phyloP scores from a whole-genome alignment of 2,797 vertebrate species.

The Silurus aristotelis region DNA sequence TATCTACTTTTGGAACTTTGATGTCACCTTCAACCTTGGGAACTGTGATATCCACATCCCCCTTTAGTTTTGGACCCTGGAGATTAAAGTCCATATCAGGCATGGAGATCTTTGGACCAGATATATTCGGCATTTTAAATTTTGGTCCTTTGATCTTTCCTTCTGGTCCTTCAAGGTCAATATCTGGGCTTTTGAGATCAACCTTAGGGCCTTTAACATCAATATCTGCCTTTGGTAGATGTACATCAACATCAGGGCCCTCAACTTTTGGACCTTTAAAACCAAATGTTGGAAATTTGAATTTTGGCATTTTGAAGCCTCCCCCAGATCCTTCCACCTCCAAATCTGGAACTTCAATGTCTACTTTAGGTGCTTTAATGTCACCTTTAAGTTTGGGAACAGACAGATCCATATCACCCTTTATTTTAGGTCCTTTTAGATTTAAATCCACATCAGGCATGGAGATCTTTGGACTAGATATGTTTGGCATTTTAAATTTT shows the following conservation, averaged over 20 bases:
- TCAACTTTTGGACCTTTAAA: no score
- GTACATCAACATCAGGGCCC: no score
- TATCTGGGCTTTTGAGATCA: slow-evolving; percentile 36
- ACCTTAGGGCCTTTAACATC: slow-evolving; percentile 41
- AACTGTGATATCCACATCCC: slow-evolving; percentile 26
- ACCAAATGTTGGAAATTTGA: not conserved
- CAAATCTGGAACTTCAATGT: slow-evolving; percentile 26
- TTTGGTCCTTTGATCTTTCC: slow-evolving; percentile 35
- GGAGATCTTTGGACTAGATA: slow-evolving; percentile 40
- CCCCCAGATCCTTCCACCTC: slow-evolving; percentile 36
- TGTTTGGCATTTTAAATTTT: slow-evolving; percentile 47
- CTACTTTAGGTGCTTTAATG: slow-evolving; percentile 36
- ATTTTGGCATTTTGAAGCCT: slow-evolving; percentile 37
- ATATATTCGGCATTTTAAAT: slow-evolving; percentile 28
- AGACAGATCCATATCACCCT: slow-evolving; percentile 14
- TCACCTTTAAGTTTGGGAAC: slow-evolving; percentile 19
- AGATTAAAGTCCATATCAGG: slow-evolving; percentile 28
- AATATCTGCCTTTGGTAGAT: slow-evolving; percentile 13
- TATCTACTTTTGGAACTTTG: slow-evolving; percentile 12
- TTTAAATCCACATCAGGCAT: slow-evolving; percentile 2
- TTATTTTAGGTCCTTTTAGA: slow-evolving; percentile 11
- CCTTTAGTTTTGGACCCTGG: slow-evolving; percentile 34
- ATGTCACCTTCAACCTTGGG: slow-evolving; percentile 32
- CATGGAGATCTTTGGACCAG: slow-evolving; percentile 17
- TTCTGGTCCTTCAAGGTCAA: slow-evolving; percentile 38